Percentiles rank a stretch among this genome's conserved stretches.
phyloP scores from a whole-genome alignment of 2,888 invertebrate genomes.

The Megastigmus dorsalis region DNA sequence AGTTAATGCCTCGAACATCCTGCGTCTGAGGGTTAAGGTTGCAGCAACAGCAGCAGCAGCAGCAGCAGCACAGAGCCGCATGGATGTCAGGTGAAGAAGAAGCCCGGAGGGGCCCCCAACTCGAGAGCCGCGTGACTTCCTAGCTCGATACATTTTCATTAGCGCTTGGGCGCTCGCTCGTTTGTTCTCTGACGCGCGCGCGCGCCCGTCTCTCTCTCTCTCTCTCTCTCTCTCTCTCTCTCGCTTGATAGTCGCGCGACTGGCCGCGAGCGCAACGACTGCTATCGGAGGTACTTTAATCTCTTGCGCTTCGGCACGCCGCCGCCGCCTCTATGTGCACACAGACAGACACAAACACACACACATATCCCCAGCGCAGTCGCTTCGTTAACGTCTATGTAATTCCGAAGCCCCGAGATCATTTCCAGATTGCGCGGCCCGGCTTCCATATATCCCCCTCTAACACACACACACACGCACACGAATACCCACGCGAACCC shows the following conservation, averaged over 20 bases:
- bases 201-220: no score
- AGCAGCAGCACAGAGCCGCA: no score
- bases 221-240: no score
- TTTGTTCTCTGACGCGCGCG: constrained; percentile 22
- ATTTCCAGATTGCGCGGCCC: constrained; percentile 37
- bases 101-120: background rate
- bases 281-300: constrained; percentile 27
- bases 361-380: background rate
- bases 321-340: background rate
- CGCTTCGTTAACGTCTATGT: constrained; percentile 44
- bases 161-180: constrained; percentile 53
- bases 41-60: no score
- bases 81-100: background rate
- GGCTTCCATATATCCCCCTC: background rate
- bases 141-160: constrained; percentile 66
- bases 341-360: background rate
- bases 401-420: constrained; percentile 40
- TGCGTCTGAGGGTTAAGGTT: no score
- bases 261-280: background rate
- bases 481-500: no score
- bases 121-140: constrained; percentile 58
- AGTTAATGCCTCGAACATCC: no score
- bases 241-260: background rate
- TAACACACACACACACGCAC: no score
- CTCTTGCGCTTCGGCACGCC: constrained; percentile 30